phyloP scores from a whole-genome alignment of 92 coral and sea anemone genomes.

The Zoanthus sansibaricus region DNA sequence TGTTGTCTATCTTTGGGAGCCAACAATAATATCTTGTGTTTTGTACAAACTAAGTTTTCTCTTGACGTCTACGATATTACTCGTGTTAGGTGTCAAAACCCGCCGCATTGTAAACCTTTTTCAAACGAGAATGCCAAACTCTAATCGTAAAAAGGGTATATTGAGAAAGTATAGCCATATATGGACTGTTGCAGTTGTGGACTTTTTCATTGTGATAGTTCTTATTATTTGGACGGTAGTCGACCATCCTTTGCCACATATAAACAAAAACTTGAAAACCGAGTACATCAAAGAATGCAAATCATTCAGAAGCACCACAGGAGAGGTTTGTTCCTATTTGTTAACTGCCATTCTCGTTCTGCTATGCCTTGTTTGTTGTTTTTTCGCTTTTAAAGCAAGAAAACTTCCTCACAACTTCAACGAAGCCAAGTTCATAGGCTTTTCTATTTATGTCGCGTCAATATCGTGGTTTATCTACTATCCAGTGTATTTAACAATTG shows the following conservation, averaged over 20 bases:
- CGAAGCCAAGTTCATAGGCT: constrained; percentile 89
- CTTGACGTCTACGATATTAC: constrained; percentile 73
- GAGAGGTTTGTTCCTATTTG: constrained; percentile 61
- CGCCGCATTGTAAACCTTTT: constrained; percentile 75
- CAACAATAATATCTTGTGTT: constrained; percentile 59
- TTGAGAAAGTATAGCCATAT: constrained; percentile 64
- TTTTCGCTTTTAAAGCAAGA: constrained; percentile 81
- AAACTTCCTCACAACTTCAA: constrained; percentile 88
- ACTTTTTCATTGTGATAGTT: constrained; percentile 51
- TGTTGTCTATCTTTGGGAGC: constrained; percentile 71
- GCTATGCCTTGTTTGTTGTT: constrained; percentile 70
- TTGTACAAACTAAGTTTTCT: constrained; percentile 67
- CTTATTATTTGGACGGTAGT: constrained; percentile 63
- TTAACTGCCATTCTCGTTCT: constrained; percentile 63
- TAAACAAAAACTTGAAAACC: constrained; percentile 59
- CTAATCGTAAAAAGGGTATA: constrained; percentile 54
- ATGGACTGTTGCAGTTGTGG: constrained; percentile 55
- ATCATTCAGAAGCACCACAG: constrained; percentile 32
- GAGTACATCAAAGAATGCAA: constrained; percentile 61
- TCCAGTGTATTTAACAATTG: constrained; percentile 75
- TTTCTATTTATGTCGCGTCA: constrained; percentile 72
- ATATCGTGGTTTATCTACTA: constrained; percentile 82
- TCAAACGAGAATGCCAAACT: constrained; percentile 65
- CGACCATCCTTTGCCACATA: constrained; percentile 64
- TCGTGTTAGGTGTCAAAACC: constrained; percentile 80